Base-by-base conservation (phyloP, 2,797 vertebrate species). In the Syndactyla subalaris region DNA sequence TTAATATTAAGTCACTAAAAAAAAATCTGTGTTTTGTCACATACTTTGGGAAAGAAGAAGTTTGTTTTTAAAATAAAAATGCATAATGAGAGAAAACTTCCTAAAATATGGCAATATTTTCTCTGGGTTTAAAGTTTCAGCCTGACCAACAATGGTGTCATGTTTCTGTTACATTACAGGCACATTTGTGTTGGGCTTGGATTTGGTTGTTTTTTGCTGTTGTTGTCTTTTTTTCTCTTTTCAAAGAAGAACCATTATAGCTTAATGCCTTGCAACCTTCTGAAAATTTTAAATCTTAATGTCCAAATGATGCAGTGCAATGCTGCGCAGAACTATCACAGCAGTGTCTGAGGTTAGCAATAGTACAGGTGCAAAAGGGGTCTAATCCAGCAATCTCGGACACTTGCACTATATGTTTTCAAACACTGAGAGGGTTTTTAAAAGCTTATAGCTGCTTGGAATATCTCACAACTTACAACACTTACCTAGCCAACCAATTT, bases 11-110 rank as follows among this genome's bases (percentile, higher is more conserved):
- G 57, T 82, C 79, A 74, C 22, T 54, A 34, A 82, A 52, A 82
- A 82, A 52, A 13, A 89, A 94, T 71, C 43, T 36, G 8, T 88
- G 72, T 93, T 92, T 95, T 90, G 68, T 95, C 39, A 86, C 51
- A 73, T 58, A 62, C 27, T 72, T 61, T 13, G 48, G 20, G 46
- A 61, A 85, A 77, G 14, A 57, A 84, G 6, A 54, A 14, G 26
- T 23, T 91, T 71, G 38, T 22, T 91, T 89, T 89, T 61, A 78
- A 51, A 92, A 83, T 22, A 58, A 86, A 81, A 93, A 91, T 4
- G 4, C 14, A 54, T 27, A 34, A 70, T 29, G 22, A 87, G 52
- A 90, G 61, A 85, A 93, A 91, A 59, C 20, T 70, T 94, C 48
- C 52, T 57, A 39, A 91, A 92, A 68, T 77, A 59, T 1, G 34